Evolutionary conservation across 2,888 invertebrate genomes (phyloP).

Genomic region (Platynereis dumerilii): DNA sequence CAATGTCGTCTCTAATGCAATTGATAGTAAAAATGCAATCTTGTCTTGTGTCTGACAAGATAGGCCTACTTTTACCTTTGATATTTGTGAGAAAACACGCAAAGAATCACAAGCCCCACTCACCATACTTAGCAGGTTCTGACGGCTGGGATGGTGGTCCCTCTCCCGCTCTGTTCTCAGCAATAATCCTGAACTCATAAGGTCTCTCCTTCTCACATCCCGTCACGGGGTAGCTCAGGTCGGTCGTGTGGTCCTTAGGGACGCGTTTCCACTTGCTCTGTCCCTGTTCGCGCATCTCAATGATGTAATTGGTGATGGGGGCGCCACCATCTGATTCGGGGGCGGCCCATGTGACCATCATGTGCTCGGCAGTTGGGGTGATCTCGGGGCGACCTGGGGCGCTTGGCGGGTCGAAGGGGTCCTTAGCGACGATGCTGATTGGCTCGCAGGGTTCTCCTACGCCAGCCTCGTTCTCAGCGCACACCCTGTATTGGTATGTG

Average conservation of each 20-base stretch:
- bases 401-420: constrained; percentile 56
- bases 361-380: constrained; percentile 54
- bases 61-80: too few species aligned
- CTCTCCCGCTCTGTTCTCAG: constrained; percentile 89
- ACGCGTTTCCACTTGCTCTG: constrained; percentile 49
- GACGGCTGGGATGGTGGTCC: constrained; percentile 65
- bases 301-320: constrained; percentile 56
- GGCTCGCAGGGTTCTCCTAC: constrained; percentile 56
- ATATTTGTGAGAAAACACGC: too few species aligned
- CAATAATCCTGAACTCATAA: constrained; percentile 87
- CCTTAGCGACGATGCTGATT: constrained; percentile 44
- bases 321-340: constrained; percentile 59
- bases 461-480: constrained; percentile 60
- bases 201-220: constrained; percentile 73
- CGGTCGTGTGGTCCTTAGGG: constrained; percentile 33
- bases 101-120: too few species aligned
- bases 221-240: constrained; percentile 37
- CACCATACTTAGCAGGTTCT: constrained; percentile 27
- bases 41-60: too few species aligned
- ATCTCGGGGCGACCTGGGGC: constrained; percentile 54
- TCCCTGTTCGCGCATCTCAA: constrained; percentile 52
- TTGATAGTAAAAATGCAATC: too few species aligned
- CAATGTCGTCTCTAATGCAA: too few species aligned
- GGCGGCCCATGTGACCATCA: constrained; percentile 56
- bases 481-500: constrained; percentile 59